Percentiles rank a stretch among this genome's conserved stretches.
These are phyloP conservation scores for Platanista minor DNA, from an alignment of 2,113 vertebrate genomes.

Conservation along the genomic window DNA sequence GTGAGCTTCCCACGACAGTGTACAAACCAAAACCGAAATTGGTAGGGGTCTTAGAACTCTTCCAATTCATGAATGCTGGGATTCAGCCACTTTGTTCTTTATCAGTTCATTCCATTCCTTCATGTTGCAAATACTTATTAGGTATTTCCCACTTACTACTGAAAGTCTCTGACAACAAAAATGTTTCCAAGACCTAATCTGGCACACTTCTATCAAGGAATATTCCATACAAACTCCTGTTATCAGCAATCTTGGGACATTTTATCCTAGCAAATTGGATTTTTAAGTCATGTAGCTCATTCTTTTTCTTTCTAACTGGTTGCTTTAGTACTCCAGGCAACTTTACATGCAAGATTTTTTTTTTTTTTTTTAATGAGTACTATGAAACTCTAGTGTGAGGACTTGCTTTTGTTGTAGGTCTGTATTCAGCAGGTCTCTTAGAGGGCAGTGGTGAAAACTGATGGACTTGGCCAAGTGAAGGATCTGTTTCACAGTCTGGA, in stretches of 20 bases:
- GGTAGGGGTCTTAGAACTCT: not conserved
- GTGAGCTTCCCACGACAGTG: not conserved
- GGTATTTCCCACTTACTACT: not conserved
- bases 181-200: not conserved
- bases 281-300: not conserved
- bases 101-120: not conserved
- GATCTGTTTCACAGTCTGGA: not conserved
- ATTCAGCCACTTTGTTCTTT: too few relatives aligned
- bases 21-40: not conserved
- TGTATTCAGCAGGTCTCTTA: not conserved
- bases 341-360: not conserved
- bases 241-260: not conserved
- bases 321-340: not conserved
- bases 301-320: not conserved
- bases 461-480: not conserved
- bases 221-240: not conserved
- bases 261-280: not conserved
- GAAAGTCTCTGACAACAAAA: not conserved
- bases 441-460: not conserved
- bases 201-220: not conserved
- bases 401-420: constrained; percentile 2
- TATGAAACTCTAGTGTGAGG: not conserved
- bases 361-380: not conserved
- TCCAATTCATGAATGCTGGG: not conserved
- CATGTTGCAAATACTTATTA: not conserved